Evolutionary conservation across 2,797 vertebrate species (phyloP).

Genomic region (Coreius guichenoti): DNA sequence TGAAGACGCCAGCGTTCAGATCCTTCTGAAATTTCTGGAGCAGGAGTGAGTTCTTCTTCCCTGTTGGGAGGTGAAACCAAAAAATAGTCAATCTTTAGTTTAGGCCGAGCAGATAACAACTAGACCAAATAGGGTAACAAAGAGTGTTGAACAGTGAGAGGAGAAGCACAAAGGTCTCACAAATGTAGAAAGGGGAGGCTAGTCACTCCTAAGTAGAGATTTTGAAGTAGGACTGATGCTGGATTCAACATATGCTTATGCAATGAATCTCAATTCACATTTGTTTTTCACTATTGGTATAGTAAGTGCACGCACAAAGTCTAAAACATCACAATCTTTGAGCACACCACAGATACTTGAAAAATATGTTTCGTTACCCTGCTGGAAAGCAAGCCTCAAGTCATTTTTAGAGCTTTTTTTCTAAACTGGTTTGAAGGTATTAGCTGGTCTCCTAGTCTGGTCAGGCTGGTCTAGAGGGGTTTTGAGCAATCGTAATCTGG

Average conservation of each 20-base stretch:
- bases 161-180: slow-evolving; percentile 71
- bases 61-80: slow-evolving; percentile 76
- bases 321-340: slow-evolving; percentile 19
- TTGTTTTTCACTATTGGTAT: background rate
- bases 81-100: slow-evolving; percentile 67
- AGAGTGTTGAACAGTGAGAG: slow-evolving; percentile 67
- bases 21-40: slow-evolving; percentile 99
- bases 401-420: background rate
- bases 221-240: background rate
- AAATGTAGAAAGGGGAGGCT: slow-evolving; percentile 52
- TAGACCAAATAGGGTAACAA: slow-evolving; percentile 24
- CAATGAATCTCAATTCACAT: slow-evolving; percentile 13
- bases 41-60: slow-evolving; percentile 98
- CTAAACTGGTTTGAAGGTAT: background rate
- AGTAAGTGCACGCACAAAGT: slow-evolving; percentile 1
- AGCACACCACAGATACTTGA: background rate
- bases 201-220: slow-evolving; percentile 1
- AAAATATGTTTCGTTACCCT: background rate
- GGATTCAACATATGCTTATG: background rate
- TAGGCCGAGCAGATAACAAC: slow-evolving; percentile 38
- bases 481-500: background rate
- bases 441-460: slow-evolving; percentile 2
- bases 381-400: background rate
- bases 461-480: background rate
- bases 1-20: slow-evolving; percentile 98